These are phyloP conservation scores for Condylura cristata DNA, from an alignment of 2,113 vertebrate species.

Conservation along the genomic window DNA sequence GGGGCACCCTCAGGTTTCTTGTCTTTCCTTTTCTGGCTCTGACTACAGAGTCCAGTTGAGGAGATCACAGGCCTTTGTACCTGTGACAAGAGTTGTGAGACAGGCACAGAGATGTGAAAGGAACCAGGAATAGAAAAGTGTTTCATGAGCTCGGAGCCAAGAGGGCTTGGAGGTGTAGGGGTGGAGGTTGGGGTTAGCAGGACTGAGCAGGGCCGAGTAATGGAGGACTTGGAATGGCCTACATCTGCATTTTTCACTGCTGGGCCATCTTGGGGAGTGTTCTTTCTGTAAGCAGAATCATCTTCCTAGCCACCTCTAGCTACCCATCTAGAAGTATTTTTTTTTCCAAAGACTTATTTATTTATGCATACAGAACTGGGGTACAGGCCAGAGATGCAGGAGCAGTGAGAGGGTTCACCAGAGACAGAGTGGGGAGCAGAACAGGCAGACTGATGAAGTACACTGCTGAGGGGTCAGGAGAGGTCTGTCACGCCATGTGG, in stretches of 20 bases:
- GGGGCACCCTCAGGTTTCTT: neutral
- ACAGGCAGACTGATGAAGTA: too few species aligned
- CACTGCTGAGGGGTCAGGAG: too few species aligned
- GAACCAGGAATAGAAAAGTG: constrained; percentile 14
- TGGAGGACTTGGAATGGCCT: neutral
- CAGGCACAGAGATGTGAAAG: neutral
- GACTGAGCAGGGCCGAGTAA: neutral
- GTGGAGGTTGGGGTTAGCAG: neutral
- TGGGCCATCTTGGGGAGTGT: neutral
- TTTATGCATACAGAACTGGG: too few species aligned
- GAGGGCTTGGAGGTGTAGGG: neutral
- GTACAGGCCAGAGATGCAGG: too few species aligned
- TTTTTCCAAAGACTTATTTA: too few species aligned
- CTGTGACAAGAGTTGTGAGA: constrained; percentile 21
- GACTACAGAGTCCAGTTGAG: neutral
- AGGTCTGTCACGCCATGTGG: too few species aligned
- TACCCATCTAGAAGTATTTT: too few species aligned
- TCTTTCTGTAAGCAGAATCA: neutral
- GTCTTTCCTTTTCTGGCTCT: neutral
- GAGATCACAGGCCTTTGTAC: neutral
- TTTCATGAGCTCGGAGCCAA: neutral
- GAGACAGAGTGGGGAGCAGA: too few species aligned
- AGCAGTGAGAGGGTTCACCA: too few species aligned
- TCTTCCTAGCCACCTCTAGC: neutral
- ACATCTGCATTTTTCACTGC: neutral